These are phyloP conservation scores for Cyprinodon tularosa DNA, from an alignment of 2,113 vertebrate genomes.

Conservation along the genomic window DNA sequence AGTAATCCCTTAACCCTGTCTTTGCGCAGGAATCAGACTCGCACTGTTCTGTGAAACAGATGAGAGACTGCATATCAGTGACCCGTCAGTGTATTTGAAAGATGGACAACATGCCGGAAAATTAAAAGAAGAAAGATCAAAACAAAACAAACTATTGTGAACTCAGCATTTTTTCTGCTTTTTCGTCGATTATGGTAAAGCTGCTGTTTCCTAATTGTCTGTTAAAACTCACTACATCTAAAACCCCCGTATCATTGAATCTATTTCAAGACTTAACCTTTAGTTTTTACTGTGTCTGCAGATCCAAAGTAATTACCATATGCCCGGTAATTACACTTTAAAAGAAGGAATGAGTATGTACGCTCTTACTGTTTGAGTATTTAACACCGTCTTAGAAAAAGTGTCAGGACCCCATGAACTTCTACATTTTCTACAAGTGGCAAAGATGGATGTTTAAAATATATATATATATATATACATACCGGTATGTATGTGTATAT, in stretches of 20 bases:
- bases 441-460: no score
- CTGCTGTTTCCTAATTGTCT: neutral
- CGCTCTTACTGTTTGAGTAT: neutral
- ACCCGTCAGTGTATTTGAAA: constrained; percentile 77
- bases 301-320: neutral
- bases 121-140: constrained; percentile 58
- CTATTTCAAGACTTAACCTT: neutral
- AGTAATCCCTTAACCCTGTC: constrained; percentile 59
- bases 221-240: neutral
- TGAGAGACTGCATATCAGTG: constrained; percentile 70
- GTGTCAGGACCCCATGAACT: neutral
- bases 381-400: neutral
- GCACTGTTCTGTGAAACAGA: constrained; percentile 62
- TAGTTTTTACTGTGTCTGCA: neutral
- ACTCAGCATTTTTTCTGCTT: neutral
- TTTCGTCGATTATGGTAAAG: neutral
- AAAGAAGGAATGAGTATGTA: no score
- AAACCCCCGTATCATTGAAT: no score
- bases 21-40: constrained; percentile 76
- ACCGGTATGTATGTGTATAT: no score
- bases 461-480: no score
- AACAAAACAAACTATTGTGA: constrained; percentile 43
- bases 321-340: no score
- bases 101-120: constrained; percentile 72
- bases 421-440: neutral